A percentile compares a stretch with the other conserved stretches of the same genome.
Conservation (phyloP, 2,113 vertebrate species). For the Xyliphius kryptos region DNA sequence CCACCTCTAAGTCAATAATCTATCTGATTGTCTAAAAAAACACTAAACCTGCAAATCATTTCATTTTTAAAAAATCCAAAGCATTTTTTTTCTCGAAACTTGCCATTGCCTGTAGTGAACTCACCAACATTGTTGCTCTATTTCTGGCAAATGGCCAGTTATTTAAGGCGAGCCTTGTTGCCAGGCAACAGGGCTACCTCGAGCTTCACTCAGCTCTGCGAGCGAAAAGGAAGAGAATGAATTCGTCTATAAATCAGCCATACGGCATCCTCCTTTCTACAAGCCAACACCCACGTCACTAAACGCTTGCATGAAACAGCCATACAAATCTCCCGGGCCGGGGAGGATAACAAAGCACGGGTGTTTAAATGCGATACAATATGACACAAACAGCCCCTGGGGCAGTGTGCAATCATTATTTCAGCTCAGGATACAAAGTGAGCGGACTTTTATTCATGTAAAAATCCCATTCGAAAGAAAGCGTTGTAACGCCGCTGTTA, state of each 20-base stretch:
- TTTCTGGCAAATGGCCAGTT: slow-evolving; percentile 58
- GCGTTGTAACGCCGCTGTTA: too few species aligned
- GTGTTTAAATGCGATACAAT: neutral
- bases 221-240: slow-evolving; percentile 57
- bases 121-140: too few species aligned
- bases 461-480: too few species aligned
- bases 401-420: too few species aligned
- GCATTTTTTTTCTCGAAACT: too few species aligned
- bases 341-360: slow-evolving; percentile 20
- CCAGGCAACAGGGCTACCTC: slow-evolving; percentile 63
- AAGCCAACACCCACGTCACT: slow-evolving; percentile 61
- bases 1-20: too few species aligned
- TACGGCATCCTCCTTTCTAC: slow-evolving; percentile 25
- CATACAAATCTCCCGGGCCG: slow-evolving; percentile 32
- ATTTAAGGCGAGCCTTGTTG: slow-evolving; percentile 72
- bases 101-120: slow-evolving; percentile 55
- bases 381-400: too few species aligned
- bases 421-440: too few species aligned
- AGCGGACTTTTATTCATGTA: too few species aligned
- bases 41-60: too few species aligned
- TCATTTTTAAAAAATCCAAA: too few species aligned
- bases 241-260: slow-evolving; percentile 50
- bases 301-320: slow-evolving; percentile 45
- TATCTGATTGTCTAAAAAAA: too few species aligned
- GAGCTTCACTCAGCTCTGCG: slow-evolving; percentile 54